Conservation (phyloP, 2,888 invertebrate species). For the Drosophila glabriapex region DNA sequence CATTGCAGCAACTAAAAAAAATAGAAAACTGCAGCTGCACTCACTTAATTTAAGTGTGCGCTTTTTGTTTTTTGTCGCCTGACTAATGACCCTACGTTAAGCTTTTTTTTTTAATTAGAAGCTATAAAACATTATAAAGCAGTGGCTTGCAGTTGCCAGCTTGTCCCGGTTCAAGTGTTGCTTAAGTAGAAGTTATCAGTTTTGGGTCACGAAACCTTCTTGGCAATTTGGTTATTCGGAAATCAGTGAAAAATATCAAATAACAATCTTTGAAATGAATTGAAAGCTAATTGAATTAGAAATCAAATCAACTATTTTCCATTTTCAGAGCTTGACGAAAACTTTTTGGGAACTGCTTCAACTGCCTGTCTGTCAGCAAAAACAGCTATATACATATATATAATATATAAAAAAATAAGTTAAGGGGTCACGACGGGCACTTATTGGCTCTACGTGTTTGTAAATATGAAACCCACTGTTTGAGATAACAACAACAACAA, state of each 20-base stretch:
- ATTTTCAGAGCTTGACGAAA: not conserved
- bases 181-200: not conserved
- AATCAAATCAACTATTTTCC: not conserved
- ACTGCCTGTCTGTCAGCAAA: not conserved
- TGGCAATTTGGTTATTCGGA: no score
- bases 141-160: not conserved
- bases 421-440: constrained; percentile 6
- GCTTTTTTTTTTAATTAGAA: constrained; percentile 42
- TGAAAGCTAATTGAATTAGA: not conserved
- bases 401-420: constrained; percentile 1
- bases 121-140: constrained; percentile 35
- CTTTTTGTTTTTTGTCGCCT: constrained; percentile 12
- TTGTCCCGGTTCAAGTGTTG: constrained; percentile 1
- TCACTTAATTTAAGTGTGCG: constrained; percentile 30
- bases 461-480: constrained; percentile 53
- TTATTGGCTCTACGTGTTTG: constrained; percentile 51
- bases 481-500: constrained; percentile 6
- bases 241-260: not conserved
- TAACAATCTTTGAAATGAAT: not conserved
- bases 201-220: not conserved
- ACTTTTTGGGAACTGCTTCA: not conserved
- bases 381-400: not conserved
- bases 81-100: constrained; percentile 33
- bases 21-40: constrained; percentile 50
- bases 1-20: constrained; percentile 4